Evolutionary conservation across 2,797 vertebrate species (phyloP), one percentile per base, ranked within the genome.

Genomic region (Molossus alvarezi): DNA sequence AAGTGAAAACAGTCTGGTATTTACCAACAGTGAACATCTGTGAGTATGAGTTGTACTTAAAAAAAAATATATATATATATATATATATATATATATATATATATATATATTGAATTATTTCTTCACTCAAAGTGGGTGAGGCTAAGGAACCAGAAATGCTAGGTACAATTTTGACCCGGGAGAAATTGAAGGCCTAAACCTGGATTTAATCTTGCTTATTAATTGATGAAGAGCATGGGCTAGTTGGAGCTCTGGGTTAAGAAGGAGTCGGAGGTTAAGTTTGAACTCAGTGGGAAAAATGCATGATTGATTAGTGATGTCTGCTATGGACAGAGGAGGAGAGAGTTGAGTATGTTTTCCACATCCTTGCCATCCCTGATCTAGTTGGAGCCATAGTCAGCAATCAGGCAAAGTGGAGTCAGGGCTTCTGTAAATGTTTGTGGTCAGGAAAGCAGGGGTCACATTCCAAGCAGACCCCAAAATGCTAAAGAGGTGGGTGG

Each of bases 1-100:
- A 94, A 37, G 55, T n/a, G 48, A 25, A 77, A 86, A 76, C 45
- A 33, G 7, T 45, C 89, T 95, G 90, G 51, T 94, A 33, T 91
- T 93, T 86, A 33, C 83, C 27, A 6, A 93, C 60, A 80, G 0
- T 17, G 55, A 90, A 45, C 84, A 82, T 83, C 77, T 95, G 75
- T 88, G 80, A 80, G 33, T 77, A 23, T 51, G 7, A 77, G 33
- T 58, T 88, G 64, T 90, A 76, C 29, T 72, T 65, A 3, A 17
- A 6, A 48, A 65, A 77, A 67, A 2, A 33, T 45, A 45, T 45
- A 73, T 58, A 21, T 53, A 45, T 55, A 11, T 80, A 67, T 33
- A 33, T 45, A 45, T 45, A 73, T 58, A 21, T 53, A 45, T 55
- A 11, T 80, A 67, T 33, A 33, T 45, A 67, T 33, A 33, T 45